phyloP scores from a whole-genome alignment of 2,888 invertebrate species.

The Agrochola lychnidis region DNA sequence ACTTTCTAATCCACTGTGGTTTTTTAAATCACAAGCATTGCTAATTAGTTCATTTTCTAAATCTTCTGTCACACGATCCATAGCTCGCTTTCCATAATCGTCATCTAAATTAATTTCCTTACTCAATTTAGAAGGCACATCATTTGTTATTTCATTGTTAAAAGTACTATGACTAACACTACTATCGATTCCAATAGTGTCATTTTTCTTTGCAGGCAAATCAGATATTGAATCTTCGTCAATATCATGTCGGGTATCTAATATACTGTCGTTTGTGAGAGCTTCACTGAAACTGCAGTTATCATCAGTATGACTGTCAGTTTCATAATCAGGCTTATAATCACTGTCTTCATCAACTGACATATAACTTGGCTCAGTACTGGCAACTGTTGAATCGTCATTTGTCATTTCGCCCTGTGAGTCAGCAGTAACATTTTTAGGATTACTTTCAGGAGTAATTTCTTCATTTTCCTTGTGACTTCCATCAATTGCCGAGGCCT shows the following conservation, averaged over 20 bases:
- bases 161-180: slow-evolving; percentile 2
- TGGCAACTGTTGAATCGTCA: slow-evolving; percentile 35
- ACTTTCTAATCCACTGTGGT: slow-evolving; percentile 8
- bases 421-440: slow-evolving; percentile 9
- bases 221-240: slow-evolving; percentile 22
- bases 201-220: slow-evolving; percentile 15
- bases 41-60: slow-evolving; percentile 19
- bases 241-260: slow-evolving; percentile 1
- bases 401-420: slow-evolving; percentile 29
- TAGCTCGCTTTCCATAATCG: background rate
- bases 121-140: slow-evolving; percentile 27
- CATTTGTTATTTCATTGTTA: slow-evolving; percentile 29
- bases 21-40: slow-evolving; percentile 5
- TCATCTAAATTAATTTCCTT: slow-evolving; percentile 10
- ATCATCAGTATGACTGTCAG: slow-evolving; percentile 46
- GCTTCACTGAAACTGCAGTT: slow-evolving; percentile 29
- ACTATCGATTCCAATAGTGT: background rate
- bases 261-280: slow-evolving; percentile 21
- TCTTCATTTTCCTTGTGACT: slow-evolving; percentile 20
- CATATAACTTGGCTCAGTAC: slow-evolving; percentile 30
- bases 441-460: slow-evolving; percentile 12
- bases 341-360: slow-evolving; percentile 54
- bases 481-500: slow-evolving; percentile 5
- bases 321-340: slow-evolving; percentile 46
- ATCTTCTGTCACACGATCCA: slow-evolving; percentile 7